A percentile compares a stretch with the other conserved stretches of the same genome.
phyloP scores from a whole-genome alignment of 2,888 invertebrate species.

The Anoplius nigerrimus region DNA sequence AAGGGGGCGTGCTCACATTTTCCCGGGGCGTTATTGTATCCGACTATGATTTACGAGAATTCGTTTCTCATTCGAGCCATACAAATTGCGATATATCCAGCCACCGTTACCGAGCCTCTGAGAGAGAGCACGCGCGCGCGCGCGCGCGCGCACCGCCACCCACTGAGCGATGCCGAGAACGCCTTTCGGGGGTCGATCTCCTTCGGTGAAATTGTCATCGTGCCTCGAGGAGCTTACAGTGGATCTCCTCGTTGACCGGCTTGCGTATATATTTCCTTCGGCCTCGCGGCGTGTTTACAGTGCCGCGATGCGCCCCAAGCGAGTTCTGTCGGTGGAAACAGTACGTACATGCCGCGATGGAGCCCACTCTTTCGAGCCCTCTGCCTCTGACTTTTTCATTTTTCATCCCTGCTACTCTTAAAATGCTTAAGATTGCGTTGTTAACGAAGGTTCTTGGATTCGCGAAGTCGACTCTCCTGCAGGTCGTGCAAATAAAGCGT shows the following conservation, averaged over 20 bases:
- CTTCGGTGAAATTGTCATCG: background rate
- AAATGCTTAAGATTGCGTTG: too few relatives aligned
- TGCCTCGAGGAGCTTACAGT: background rate
- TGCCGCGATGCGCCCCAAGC: too few relatives aligned
- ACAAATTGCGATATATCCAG: constrained; percentile 49
- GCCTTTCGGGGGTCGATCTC: background rate
- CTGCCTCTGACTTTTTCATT: too few relatives aligned
- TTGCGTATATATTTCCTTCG: background rate
- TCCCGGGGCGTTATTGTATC: constrained; percentile 45
- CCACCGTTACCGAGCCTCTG: background rate
- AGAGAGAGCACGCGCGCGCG: background rate
- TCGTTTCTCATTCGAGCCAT: constrained; percentile 47
- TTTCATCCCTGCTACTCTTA: too few relatives aligned
- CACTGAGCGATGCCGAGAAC: background rate
- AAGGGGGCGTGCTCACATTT: constrained; percentile 25
- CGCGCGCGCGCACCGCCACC: background rate
- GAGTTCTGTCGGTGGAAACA: too few relatives aligned
- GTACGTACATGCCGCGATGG: too few relatives aligned
- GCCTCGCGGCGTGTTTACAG: background rate
- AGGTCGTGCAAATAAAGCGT: too few relatives aligned
- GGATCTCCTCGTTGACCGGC: constrained; percentile 7
- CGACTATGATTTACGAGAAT: constrained; percentile 54
- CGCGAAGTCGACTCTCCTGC: too few relatives aligned
- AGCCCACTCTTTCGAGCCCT: too few relatives aligned
- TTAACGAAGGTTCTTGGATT: too few relatives aligned